Evolutionary conservation across 2,797 vertebrate genomes (phyloP).

Genomic region (Fringilla coelebs): DNA sequence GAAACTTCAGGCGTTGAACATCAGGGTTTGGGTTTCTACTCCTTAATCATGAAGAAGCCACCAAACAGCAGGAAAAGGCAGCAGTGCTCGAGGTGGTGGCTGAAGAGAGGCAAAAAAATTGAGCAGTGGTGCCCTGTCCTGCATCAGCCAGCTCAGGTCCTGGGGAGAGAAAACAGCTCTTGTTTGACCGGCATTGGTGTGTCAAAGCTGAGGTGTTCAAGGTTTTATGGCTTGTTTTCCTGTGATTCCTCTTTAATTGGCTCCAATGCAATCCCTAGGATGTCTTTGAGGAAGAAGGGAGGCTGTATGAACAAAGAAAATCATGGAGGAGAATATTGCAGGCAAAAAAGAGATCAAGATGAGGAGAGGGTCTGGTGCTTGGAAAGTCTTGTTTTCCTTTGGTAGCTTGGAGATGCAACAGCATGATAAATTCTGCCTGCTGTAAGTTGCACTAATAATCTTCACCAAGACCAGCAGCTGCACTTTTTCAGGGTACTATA

Average conservation of each 20-base stretch:
- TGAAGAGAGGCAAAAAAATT: not conserved
- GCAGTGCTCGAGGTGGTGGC: not conserved
- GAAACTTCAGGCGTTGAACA: not conserved
- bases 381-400: not conserved
- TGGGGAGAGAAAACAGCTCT: not conserved
- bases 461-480: not conserved
- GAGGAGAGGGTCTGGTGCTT: not conserved
- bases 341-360: not conserved
- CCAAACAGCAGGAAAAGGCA: not conserved
- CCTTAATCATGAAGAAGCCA: not conserved
- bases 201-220: not conserved
- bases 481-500: not conserved
- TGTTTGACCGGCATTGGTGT: not conserved
- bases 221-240: not conserved
- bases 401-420: not conserved
- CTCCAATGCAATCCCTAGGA: accelerated
- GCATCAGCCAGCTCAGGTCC: not conserved
- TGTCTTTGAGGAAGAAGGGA: not conserved
- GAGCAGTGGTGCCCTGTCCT: not conserved
- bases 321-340: not conserved
- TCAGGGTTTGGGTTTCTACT: not conserved
- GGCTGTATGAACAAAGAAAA: not conserved
- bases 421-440: not conserved
- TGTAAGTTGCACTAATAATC: not conserved
- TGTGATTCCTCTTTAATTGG: not conserved